Base-by-base conservation (phyloP, 2,888 invertebrate genomes). In the Drosophila longiperda region DNA sequence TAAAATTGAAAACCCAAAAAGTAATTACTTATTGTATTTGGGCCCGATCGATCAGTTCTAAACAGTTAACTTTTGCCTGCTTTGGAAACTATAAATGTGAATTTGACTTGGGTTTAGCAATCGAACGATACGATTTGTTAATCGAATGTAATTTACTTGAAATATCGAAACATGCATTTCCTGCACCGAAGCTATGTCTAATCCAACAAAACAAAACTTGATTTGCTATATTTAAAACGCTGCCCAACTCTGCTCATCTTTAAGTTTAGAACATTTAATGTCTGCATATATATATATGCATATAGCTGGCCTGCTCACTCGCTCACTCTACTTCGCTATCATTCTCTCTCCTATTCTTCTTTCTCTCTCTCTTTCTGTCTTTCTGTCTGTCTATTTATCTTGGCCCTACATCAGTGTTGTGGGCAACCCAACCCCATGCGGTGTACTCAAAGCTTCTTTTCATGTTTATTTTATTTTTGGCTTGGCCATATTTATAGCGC, bases 401-500 rank as follows among this genome's bases (percentile, higher is more conserved):
- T 63, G 53, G 68, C 48, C 73, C 75, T 55, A 66, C 33, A 66
- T 54, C 48, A 45, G 50, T 69, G n/a, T 54, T 53, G 11, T 73
- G 26, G 60, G 52, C 57, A 77, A 49, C 64, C 76, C 57, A 77
- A 49, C 66, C 76, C 76, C 76, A 70, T 78, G 80, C 48, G 50
- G 60, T 67, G 76, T 70, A 62, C 58, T 55, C 80, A 75, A 78
- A 80, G 80, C 70, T 72, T 72, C 71, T 57, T 68, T 52, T 45
- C 20, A 23, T 45, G 36, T 36, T 36, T 34, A 52, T 58, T 73
- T 71, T 86, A 83, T 83, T 87, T 82, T 69, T 83, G 83, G 70
- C 66, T 69, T 59, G 58, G 62, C 72, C 87, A 83, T 66, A 66
- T 73, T 83, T 83, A 87, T 87, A 87, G 82, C 50, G 36, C 55